Conservation (phyloP, 2,113 vertebrate genomes). For the Myotis brandtii region DNA sequence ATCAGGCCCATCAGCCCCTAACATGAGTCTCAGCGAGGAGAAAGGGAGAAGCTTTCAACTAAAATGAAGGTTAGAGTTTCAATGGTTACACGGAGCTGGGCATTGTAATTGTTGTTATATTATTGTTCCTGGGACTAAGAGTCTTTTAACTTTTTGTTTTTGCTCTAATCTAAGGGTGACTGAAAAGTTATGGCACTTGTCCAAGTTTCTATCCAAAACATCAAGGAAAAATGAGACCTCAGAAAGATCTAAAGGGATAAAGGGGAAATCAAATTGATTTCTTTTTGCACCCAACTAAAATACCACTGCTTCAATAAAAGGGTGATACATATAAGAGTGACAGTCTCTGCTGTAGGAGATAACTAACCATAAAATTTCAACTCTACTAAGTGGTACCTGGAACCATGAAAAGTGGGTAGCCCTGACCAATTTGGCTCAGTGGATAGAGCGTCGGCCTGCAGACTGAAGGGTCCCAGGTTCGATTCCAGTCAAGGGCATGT, state of each 20-base stretch:
- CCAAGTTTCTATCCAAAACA: conserved; percentile 18
- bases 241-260: neutral
- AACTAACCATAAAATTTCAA: neutral
- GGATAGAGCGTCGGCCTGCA: no score
- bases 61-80: neutral
- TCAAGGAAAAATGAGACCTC: neutral
- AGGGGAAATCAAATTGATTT: neutral
- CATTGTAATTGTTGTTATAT: neutral
- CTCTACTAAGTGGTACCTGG: neutral
- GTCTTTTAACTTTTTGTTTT: neutral
- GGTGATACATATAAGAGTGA: neutral
- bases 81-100: neutral
- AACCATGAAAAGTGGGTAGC: neutral
- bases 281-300: neutral
- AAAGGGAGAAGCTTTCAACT: neutral
- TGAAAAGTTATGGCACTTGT: neutral
- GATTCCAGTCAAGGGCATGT: no score
- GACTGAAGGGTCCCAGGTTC: no score
- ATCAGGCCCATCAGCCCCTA: neutral
- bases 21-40: neutral
- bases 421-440: no score
- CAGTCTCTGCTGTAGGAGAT: neutral
- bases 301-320: neutral
- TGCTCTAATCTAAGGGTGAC: neutral
- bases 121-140: neutral